Percentiles rank a stretch among this genome's conserved stretches.
Evolutionary conservation across 2,113 vertebrate species (phyloP).

Genomic region (Brachypteracias leptosomus): DNA sequence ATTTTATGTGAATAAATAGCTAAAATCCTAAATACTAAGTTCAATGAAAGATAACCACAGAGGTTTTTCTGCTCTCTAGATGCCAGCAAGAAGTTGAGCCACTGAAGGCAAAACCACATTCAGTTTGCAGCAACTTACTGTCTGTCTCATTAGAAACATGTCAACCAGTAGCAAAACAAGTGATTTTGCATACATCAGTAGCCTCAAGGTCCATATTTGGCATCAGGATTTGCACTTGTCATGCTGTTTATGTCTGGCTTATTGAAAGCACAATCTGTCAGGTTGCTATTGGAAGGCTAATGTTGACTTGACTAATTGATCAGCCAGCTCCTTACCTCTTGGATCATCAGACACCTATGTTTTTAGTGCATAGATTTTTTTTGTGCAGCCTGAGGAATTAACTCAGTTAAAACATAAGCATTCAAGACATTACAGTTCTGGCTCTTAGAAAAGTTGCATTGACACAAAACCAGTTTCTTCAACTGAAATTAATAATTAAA

Average conservation of each 20-base stretch:
- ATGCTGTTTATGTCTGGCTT: slow-evolving; percentile 25
- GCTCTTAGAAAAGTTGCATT: background rate
- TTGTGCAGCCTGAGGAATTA: background rate
- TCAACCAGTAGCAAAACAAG: background rate
- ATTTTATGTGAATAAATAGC: background rate
- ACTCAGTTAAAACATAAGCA: background rate
- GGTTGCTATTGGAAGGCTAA: background rate
- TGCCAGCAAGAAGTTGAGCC: background rate
- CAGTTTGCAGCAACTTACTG: background rate
- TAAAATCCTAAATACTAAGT: background rate
- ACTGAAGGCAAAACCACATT: background rate
- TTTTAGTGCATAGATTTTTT: background rate
- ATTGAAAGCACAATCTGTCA: slow-evolving; percentile 12
- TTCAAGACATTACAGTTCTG: background rate
- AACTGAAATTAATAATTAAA: background rate
- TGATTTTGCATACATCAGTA: background rate
- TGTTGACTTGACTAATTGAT: slow-evolving; percentile 42
- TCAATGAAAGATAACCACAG: background rate
- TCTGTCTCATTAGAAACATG: background rate
- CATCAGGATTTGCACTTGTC: background rate
- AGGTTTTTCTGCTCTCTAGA: background rate
- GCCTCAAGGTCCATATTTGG: slow-evolving; percentile 16
- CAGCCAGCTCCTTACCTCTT: background rate
- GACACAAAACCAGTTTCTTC: background rate
- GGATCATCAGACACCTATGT: background rate